phyloP scores from a whole-genome alignment of 2,888 invertebrate genomes.

The Smittia sp. region DNA sequence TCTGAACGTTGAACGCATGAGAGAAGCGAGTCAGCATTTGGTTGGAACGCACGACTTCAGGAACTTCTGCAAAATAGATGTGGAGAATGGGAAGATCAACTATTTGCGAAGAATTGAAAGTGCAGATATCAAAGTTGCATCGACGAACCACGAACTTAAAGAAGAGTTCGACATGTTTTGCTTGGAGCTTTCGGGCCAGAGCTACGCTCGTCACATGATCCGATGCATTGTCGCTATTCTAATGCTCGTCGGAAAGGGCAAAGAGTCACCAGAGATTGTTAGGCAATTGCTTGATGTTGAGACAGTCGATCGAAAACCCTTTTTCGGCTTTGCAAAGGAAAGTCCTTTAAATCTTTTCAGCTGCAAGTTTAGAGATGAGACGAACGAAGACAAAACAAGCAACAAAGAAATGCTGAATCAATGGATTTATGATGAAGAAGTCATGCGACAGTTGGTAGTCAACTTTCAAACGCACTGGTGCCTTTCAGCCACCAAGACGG shows the following conservation, averaged over 20 bases:
- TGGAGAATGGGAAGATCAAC: conserved; percentile 82
- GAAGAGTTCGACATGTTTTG: conserved; percentile 71
- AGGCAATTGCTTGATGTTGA: no score
- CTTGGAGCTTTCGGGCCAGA: conserved; percentile 75
- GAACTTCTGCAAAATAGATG: conserved; percentile 97
- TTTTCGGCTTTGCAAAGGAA: conserved; percentile 83
- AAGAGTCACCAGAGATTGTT: conserved; percentile 66
- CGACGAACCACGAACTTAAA: conserved; percentile 35
- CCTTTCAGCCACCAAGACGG: conserved; percentile 57
- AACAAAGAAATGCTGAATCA: conserved; percentile 43
- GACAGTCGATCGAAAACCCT: conserved; percentile 68
- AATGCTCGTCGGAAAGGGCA: conserved; percentile 75
- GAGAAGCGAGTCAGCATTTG: conserved; percentile 63
- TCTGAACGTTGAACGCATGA: conserved; percentile 75
- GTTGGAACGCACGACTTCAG: conserved; percentile 88
- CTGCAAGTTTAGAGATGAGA: conserved; percentile 55
- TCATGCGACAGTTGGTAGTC: conserved; percentile 60
- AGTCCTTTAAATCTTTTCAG: conserved; percentile 80
- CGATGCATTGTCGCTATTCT: conserved; percentile 89
- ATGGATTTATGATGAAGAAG: conserved; percentile 61
- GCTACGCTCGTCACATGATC: conserved; percentile 98
- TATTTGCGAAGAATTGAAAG: conserved; percentile 65
- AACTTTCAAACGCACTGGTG: conserved; percentile 76
- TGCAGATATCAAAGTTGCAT: conserved; percentile 52
- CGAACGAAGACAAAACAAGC: conserved; percentile 44